phyloP scores from a whole-genome alignment of 2,797 vertebrate species.

The Cephalopachus bancanus region DNA sequence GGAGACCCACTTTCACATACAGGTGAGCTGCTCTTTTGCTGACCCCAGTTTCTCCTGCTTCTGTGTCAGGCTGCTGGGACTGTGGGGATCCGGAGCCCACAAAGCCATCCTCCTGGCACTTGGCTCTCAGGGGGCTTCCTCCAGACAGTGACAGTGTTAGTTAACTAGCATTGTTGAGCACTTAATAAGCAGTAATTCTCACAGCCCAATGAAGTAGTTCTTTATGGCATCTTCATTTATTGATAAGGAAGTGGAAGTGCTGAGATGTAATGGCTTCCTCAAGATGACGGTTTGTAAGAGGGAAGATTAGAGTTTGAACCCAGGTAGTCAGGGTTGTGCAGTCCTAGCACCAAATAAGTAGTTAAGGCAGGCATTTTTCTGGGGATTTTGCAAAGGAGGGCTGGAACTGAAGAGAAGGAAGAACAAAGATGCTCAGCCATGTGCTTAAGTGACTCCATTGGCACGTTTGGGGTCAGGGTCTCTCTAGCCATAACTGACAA shows the following conservation, averaged over 20 bases:
- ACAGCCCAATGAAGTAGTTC: neutral
- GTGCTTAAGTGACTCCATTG: neutral
- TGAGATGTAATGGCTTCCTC: neutral
- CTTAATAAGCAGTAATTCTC: neutral
- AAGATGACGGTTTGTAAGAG: neutral
- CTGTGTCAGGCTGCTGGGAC: fast-evolving
- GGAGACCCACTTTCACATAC: neutral
- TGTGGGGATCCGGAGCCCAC: neutral
- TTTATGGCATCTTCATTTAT: neutral
- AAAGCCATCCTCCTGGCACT: neutral
- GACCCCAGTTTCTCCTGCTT: neutral
- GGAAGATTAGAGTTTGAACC: neutral
- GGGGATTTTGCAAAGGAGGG: neutral
- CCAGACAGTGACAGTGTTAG: neutral
- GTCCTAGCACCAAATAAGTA: neutral
- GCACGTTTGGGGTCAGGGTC: neutral
- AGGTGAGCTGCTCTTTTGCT: neutral
- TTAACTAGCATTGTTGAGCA: neutral
- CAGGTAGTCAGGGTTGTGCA: neutral
- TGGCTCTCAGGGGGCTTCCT: neutral
- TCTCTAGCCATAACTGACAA: neutral
- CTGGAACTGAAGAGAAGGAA: neutral
- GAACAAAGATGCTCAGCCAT: neutral
- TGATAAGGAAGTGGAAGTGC: neutral
- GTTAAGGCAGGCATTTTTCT: neutral